These are phyloP conservation scores for Lindbergichthys nudifrons DNA, from an alignment of 2,797 vertebrate genomes.

Conservation along the genomic window DNA sequence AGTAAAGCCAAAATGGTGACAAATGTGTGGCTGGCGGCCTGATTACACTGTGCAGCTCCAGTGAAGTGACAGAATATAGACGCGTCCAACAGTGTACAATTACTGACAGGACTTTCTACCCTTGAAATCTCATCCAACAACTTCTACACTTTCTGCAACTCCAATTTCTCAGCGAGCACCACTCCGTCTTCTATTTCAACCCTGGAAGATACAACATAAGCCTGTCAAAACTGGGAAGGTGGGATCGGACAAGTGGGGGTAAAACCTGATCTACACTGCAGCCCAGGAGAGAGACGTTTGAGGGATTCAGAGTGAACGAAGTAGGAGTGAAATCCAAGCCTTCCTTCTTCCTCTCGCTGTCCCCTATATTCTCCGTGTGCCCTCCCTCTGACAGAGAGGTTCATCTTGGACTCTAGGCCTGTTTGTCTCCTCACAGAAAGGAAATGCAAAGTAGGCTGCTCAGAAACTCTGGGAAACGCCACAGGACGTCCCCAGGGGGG, in stretches of 20 bases:
- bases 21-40: constrained; percentile 62
- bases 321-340: constrained; percentile 64
- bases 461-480: constrained; percentile 85
- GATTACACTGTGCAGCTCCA: constrained; percentile 59
- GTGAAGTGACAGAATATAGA: constrained; percentile 51
- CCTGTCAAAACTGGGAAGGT: constrained; percentile 57
- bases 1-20: constrained; percentile 47
- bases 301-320: constrained; percentile 46
- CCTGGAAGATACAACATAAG: constrained; percentile 57
- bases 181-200: constrained; percentile 43
- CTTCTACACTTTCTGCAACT: constrained; percentile 37
- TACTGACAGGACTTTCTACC: constrained; percentile 26
- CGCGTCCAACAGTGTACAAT: constrained; percentile 17
- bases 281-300: constrained; percentile 60
- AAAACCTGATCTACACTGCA: constrained; percentile 67
- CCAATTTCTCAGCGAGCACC: constrained; percentile 13
- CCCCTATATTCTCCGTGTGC: constrained; percentile 46
- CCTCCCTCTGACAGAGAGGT: constrained; percentile 64
- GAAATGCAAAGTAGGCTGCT: constrained; percentile 84
- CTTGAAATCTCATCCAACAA: constrained; percentile 24
- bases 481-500: constrained; percentile 75
- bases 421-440: constrained; percentile 83
- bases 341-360: constrained; percentile 33
- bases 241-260: constrained; percentile 30
- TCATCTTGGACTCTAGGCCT: constrained; percentile 71